Conservation (phyloP, 2,888 invertebrate genomes). For the Meghimatium bilineatum region DNA sequence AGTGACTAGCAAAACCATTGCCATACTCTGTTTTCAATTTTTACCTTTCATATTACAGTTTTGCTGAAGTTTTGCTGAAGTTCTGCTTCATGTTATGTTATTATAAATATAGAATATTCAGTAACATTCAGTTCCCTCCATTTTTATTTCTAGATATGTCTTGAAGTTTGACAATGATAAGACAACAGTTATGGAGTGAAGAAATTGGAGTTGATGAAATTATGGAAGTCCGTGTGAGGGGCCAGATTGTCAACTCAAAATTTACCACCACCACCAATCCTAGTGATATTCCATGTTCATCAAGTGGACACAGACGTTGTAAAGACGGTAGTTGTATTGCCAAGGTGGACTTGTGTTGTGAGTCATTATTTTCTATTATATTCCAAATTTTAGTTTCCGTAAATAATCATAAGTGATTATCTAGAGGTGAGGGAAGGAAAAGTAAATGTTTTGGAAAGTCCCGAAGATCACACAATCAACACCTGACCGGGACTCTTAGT, state of each 20-base stretch:
- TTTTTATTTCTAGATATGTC: not conserved
- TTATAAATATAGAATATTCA: too few species aligned
- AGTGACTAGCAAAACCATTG: too few species aligned
- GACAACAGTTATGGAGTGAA: not conserved
- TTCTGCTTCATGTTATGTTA: too few species aligned
- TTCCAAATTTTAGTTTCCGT: not conserved
- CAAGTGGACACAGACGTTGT: conserved; percentile 37
- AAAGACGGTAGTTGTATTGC: conserved; percentile 45
- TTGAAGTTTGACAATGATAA: conserved; percentile 4
- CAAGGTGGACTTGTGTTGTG: conserved; percentile 44
- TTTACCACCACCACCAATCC: not conserved
- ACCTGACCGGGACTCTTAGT: too few species aligned
- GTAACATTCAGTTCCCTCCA: too few species aligned
- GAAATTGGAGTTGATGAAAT: not conserved
- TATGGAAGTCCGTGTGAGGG: not conserved
- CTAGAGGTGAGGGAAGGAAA: too few species aligned
- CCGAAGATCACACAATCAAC: too few species aligned
- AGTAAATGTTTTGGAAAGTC: too few species aligned
- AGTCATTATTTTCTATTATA: not conserved
- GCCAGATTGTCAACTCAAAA: not conserved
- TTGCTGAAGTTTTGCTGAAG: too few species aligned
- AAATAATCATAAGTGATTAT: too few species aligned
- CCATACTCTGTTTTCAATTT: too few species aligned
- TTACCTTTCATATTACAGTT: too few species aligned
- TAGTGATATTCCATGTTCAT: conserved; percentile 16